Evolutionary conservation across 1,140 invertebrate genomes (phyloP).

Genomic region (Mycetomoellerius zeteki): DNA sequence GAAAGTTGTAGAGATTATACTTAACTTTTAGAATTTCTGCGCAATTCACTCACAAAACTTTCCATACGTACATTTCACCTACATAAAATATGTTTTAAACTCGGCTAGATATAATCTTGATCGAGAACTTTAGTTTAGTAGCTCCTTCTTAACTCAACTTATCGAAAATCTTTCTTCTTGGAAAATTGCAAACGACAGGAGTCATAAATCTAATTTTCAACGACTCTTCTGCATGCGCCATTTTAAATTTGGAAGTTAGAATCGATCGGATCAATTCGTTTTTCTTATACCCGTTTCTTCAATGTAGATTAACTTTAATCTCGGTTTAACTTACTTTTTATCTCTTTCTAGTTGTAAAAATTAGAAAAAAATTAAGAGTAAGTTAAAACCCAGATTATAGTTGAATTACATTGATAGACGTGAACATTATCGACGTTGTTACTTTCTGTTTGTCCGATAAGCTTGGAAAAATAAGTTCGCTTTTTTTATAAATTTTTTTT

Average conservation of each 20-base stretch:
- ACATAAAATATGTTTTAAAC: not conserved
- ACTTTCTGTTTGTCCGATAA: not conserved
- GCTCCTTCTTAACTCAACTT: conserved; percentile 21
- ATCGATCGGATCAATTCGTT: conserved; percentile 1
- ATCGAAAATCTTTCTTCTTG: not conserved
- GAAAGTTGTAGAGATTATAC: not conserved
- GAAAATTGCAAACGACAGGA: not conserved
- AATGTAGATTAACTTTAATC: too few species aligned
- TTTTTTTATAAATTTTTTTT: not conserved
- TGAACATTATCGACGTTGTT: not conserved
- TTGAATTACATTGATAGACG: too few species aligned
- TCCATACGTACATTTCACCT: not conserved
- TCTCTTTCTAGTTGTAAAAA: too few species aligned
- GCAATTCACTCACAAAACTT: not conserved
- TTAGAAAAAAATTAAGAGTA: too few species aligned
- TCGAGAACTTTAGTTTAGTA: not conserved
- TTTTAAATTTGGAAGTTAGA: conserved; percentile 8
- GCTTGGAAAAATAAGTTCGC: not conserved
- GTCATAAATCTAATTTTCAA: conserved; percentile 25
- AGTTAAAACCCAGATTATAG: too few species aligned
- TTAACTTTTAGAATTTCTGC: not conserved
- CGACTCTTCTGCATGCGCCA: not conserved
- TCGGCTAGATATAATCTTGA: conserved; percentile 9
- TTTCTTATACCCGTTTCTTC: not conserved
- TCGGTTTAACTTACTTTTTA: too few species aligned